phyloP scores from a whole-genome alignment of 2,113 vertebrate species.

The Accipiter virgatus region DNA sequence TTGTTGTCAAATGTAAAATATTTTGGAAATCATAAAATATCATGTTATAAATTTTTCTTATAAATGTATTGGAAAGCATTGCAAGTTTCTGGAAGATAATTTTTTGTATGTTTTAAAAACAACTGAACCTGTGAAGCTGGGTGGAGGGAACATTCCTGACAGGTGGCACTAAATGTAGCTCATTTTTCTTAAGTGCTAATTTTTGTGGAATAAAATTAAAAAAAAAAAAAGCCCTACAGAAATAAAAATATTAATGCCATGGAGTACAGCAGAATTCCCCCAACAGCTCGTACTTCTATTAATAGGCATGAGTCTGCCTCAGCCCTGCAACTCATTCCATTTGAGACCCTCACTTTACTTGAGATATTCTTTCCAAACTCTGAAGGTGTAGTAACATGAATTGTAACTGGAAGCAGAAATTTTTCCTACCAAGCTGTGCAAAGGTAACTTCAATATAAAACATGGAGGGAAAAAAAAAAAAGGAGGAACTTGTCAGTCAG shows the following conservation, averaged over 20 bases:
- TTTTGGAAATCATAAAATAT: neutral
- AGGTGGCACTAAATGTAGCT: neutral
- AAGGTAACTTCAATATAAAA: neutral
- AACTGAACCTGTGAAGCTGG: neutral
- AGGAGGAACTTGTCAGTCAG: neutral
- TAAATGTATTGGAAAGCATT: neutral
- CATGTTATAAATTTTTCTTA: neutral
- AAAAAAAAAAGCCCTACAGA: neutral
- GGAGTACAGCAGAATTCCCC: neutral
- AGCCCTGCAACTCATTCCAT: neutral
- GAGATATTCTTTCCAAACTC: neutral
- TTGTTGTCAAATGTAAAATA: neutral
- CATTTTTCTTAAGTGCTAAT: neutral
- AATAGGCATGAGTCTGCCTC: neutral
- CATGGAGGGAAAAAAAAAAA: neutral
- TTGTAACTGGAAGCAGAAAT: neutral
- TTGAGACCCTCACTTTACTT: neutral
- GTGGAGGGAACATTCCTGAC: neutral
- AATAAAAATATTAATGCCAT: neutral
- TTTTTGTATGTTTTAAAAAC: neutral
- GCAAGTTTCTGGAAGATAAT: neutral
- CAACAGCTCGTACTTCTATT: fast-evolving
- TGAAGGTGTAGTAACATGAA: neutral
- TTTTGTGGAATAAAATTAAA: neutral
- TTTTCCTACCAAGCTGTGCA: neutral